Evolutionary conservation across 2,888 invertebrate genomes (phyloP).

Genomic region (Zygogramma bicolorata): DNA sequence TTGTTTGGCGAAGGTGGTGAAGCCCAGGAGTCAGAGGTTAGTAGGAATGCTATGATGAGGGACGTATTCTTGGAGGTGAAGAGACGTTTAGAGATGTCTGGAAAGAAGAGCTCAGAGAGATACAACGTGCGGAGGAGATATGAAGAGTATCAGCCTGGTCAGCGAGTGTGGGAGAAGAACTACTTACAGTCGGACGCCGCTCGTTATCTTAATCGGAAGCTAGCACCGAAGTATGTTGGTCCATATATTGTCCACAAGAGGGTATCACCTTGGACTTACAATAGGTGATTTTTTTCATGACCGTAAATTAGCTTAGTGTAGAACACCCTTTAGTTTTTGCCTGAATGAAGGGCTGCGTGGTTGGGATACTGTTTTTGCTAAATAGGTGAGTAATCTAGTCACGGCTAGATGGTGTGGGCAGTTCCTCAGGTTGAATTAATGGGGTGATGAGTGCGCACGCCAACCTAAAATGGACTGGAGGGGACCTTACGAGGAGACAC

Average conservation of each 20-base stretch:
- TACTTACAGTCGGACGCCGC: too few relatives aligned
- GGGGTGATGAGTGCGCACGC: neutral
- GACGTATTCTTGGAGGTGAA: too few relatives aligned
- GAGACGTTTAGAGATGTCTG: too few relatives aligned
- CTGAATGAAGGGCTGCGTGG: neutral
- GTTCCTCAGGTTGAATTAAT: neutral
- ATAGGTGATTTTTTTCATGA: neutral
- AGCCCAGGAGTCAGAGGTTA: too few relatives aligned
- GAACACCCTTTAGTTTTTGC: neutral
- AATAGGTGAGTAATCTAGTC: neutral
- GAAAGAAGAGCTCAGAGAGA: too few relatives aligned
- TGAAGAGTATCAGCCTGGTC: too few relatives aligned
- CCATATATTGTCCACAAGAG: neutral
- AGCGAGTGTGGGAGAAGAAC: too few relatives aligned
- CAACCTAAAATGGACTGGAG: neutral
- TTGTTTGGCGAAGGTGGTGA: too few relatives aligned
- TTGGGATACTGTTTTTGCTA: neutral
- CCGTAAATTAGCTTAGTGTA: neutral
- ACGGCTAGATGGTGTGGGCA: neutral
- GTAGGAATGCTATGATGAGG: too few relatives aligned
- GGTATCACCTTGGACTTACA: neutral
- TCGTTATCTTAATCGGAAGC: neutral
- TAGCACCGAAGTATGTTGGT: slow-evolving; percentile 13
- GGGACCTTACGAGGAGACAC: neutral
- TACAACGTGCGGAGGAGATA: too few relatives aligned